phyloP scores from a whole-genome alignment of 2,113 vertebrate genomes.

The Notothenia coriiceps region DNA sequence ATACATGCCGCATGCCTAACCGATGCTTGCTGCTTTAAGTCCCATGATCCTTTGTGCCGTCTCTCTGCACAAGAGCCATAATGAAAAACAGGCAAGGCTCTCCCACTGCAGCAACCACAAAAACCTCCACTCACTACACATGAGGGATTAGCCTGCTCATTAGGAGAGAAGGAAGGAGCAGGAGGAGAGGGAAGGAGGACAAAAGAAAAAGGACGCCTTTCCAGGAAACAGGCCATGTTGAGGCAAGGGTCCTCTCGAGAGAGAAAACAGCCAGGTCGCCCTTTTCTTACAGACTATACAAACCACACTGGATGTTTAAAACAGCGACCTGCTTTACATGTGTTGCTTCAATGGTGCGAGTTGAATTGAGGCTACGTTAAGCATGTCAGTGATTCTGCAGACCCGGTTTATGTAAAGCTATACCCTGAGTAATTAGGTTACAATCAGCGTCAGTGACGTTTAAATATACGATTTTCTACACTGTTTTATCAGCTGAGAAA shows the following conservation, averaged over 20 bases:
- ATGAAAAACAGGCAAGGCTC: constrained; percentile 77
- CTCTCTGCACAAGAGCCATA: constrained; percentile 62
- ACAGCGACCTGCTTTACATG: constrained; percentile 42
- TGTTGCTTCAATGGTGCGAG: background rate
- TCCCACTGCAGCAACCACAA: constrained; percentile 69
- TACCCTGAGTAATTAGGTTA: constrained; percentile 23
- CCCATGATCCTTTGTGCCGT: constrained; percentile 72
- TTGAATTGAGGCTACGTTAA: constrained; percentile 20
- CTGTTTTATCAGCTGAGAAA: constrained; percentile 24
- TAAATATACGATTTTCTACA: constrained; percentile 27
- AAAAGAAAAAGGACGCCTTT: constrained; percentile 49
- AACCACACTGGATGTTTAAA: constrained; percentile 31
- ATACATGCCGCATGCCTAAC: constrained; percentile 45
- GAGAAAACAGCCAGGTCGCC: constrained; percentile 32
- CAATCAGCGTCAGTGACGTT: constrained; percentile 38
- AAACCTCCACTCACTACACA: constrained; percentile 69
- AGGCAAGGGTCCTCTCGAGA: constrained; percentile 40
- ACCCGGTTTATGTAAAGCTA: constrained; percentile 32
- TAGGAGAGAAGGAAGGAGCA: constrained; percentile 68
- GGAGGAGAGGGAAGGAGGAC: constrained; percentile 40
- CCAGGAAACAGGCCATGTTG: constrained; percentile 43
- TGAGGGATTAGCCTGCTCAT: constrained; percentile 78
- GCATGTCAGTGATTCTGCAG: constrained; percentile 10
- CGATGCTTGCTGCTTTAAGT: constrained; percentile 46
- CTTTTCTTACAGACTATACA: constrained; percentile 38